Evolutionary conservation across 1,140 invertebrate genomes (phyloP).

Genomic region (Onthophagus taurus): DNA sequence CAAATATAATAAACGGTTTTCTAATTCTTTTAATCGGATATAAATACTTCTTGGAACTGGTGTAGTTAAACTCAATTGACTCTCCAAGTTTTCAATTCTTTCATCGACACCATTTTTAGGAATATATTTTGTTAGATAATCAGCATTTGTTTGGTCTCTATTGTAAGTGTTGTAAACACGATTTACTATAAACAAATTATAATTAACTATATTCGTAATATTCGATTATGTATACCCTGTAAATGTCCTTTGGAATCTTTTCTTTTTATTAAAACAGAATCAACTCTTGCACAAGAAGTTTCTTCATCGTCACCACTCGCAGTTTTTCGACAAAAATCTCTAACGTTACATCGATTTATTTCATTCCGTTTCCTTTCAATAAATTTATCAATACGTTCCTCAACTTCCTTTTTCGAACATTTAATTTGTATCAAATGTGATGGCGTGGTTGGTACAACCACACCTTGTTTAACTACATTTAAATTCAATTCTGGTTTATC

Average conservation of each 20-base stretch:
- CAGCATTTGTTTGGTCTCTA: conserved; percentile 33
- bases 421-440: conserved; percentile 49
- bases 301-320: conserved; percentile 34
- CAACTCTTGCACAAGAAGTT: conserved; percentile 56
- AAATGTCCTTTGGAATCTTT: conserved; percentile 61
- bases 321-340: conserved; percentile 50
- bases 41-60: conserved; percentile 49
- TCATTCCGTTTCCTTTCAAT: conserved; percentile 52
- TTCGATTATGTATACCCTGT: conserved; percentile 50
- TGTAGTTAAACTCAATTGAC: conserved; percentile 43
- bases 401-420: conserved; percentile 46
- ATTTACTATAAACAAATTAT: conserved; percentile 40
- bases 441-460: conserved; percentile 35
- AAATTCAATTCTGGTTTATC: too few species aligned
- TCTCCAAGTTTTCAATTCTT: conserved; percentile 47
- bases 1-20: conserved; percentile 53
- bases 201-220: background rate
- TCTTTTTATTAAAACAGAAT: conserved; percentile 51
- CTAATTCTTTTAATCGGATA: conserved; percentile 52
- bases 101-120: conserved; percentile 44
- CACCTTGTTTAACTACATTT: conserved; percentile 26
- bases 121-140: conserved; percentile 30
- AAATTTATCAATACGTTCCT: conserved; percentile 52
- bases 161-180: conserved; percentile 47
- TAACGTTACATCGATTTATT: conserved; percentile 53